Base-by-base conservation (phyloP, 1,140 invertebrate genomes). In the Brachionus paranguensis region DNA sequence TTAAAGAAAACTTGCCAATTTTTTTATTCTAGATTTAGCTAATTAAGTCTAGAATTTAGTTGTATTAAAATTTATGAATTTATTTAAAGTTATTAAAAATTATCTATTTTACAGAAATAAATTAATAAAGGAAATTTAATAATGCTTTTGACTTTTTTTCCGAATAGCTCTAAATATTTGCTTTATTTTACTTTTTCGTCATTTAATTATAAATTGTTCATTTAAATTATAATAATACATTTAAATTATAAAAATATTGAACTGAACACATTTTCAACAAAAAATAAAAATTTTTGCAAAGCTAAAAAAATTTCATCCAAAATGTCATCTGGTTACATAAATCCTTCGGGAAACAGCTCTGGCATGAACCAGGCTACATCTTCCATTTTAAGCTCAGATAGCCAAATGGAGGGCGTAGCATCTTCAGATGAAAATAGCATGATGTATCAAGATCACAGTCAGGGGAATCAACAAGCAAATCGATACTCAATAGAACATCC, bases 401-500 rank as follows among this genome's bases (percentile, higher is more conserved):
- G 43, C 17, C 68, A 76, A 50, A 76, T 76, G 72, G 72, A 76
- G 10, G 72, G 72, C 3, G 45, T 76, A 29, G 53, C 45, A 5
- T 50, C 41, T 1, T 50, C 72, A 33, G 72, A 76, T 29, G 72
- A 76, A 8, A 47, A 50, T 27, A 76, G 10, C n/a, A 20, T 74
- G 20, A 14, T 74, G 37, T 43, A 47, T 29, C 72, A 50, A 76
- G 50, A 50, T 76, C 33, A 37, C 33, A 37, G 6, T 37, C 72
- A 76, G 50, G 43, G 27, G 27, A 76, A 29, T 50, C 27, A 76
- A 27, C 72, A 76, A n/a, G 8, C 53, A 2, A 76, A 76, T 29
- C 14, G 72, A 76, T 81, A 81, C 37, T 81, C 78, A 12, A 81
- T 81, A 14, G 78, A 81, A 81, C 53, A 81, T 81, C 78, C 78